phyloP scores from a whole-genome alignment of 2,113 vertebrate genomes.

The Lasiurus cinereus region DNA sequence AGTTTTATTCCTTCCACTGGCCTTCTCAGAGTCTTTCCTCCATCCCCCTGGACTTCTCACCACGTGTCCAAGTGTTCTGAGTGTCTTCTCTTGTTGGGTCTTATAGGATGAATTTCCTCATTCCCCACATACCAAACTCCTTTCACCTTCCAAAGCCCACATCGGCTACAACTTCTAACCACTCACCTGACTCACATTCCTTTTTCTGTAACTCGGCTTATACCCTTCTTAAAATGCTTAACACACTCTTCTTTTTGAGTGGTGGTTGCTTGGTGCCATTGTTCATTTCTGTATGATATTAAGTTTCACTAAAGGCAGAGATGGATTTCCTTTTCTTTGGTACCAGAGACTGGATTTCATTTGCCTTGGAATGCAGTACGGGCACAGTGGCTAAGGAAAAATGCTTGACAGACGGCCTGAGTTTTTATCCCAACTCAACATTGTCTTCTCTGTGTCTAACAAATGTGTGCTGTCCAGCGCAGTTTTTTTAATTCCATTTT shows the following conservation, averaged over 20 bases:
- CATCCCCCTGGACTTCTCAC: not conserved
- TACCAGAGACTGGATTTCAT: not conserved
- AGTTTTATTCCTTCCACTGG: not conserved
- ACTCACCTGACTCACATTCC: not conserved
- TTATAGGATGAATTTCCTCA: not conserved
- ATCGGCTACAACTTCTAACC: not conserved
- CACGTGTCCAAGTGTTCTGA: accelerated
- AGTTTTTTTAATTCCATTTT: constrained; percentile 33
- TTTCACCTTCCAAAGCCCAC: not conserved
- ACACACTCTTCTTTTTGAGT: constrained; percentile 5
- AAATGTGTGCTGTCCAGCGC: not conserved
- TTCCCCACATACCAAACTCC: not conserved
- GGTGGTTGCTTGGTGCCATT: not conserved
- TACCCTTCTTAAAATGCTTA: not conserved
- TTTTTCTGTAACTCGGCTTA: not conserved
- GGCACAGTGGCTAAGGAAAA: not conserved
- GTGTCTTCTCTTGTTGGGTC: not conserved
- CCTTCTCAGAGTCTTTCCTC: not conserved
- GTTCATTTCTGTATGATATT: constrained; percentile 35
- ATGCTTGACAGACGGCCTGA: not conserved
- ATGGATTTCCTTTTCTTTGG: not conserved
- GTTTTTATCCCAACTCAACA: not conserved
- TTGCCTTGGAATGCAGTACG: not conserved
- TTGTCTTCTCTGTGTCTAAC: constrained; percentile 30
- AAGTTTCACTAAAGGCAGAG: not conserved